Base-by-base conservation (phyloP, 2,797 vertebrate genomes). In the Sphenopsis melanotis region DNA sequence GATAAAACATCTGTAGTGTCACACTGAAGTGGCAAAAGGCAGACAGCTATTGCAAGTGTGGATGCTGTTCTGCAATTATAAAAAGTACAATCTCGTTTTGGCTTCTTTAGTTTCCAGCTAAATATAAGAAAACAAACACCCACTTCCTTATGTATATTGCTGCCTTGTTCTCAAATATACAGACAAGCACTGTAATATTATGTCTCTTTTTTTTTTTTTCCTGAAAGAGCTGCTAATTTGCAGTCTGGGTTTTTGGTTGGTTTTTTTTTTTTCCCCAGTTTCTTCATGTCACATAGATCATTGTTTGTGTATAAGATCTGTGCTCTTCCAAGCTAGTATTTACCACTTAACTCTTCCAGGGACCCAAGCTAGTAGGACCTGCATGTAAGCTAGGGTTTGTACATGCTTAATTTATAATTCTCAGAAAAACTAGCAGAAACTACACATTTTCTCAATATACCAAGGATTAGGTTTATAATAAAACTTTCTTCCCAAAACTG, bases 1-100 rank as follows among this genome's bases (percentile, higher is more conserved):
- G 89, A 94, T 94, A 92, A 96, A 97, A 92, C 63, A 93, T 94
- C 93, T 80, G 53, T 75, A 96, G 50, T 83, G 72, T 83, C 63
- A 78, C 70, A 86, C 27, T 84, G 64, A 94, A 95, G 78, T 52
- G 90, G 87, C 66, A 92, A 96, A 92, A 96, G 39, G 41, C 89
- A 95, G 83, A 75, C 56, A 96, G 72, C 60, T 93, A 78, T 80
- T 91, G 34, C 70, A 92, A 96, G 65, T 20, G 7, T 46, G 36
- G 66, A 53, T 87, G 49, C 9, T 74, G 8, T 68, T 70, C 65
- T 66, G 57, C 71, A 93, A 68, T 93, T 95, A 97, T 26, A 74
- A 75, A 90, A 90, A 70, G 50, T 80, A 89, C 80, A 89, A 75
- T 93, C 84, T 89, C 56, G 27, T 77, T 94, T 87, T 34, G 49